phyloP scores from a whole-genome alignment of 1,140 invertebrate species.

The Trigoniulus corallinus region DNA sequence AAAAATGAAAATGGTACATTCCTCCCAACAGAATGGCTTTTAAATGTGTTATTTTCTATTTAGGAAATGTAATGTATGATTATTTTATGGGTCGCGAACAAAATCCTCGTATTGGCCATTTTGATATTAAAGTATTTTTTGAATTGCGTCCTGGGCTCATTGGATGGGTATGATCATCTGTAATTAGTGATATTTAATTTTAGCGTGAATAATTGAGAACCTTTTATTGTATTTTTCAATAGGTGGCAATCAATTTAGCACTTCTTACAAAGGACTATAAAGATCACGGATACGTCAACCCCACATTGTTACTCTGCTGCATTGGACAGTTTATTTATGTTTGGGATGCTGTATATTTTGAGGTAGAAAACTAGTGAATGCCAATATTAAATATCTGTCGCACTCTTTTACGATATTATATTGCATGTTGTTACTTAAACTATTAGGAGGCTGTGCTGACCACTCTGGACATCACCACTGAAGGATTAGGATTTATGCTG shows the following conservation, averaged over 20 bases:
- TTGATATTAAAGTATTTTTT: slow-evolving; percentile 54
- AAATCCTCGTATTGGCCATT: slow-evolving; percentile 45
- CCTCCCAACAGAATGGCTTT: too few species aligned
- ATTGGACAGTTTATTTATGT: slow-evolving; percentile 40
- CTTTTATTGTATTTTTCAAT: slow-evolving; percentile 12
- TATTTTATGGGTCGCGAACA: neutral
- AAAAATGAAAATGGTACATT: too few species aligned
- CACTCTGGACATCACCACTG: slow-evolving; percentile 47
- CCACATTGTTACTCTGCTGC: slow-evolving; percentile 30
- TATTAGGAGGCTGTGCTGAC: slow-evolving; percentile 39
- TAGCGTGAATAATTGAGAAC: too few species aligned
- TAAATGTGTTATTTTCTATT: too few species aligned
- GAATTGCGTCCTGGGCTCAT: slow-evolving; percentile 31
- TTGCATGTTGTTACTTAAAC: neutral
- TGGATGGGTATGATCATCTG: slow-evolving; percentile 26
- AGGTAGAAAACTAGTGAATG: slow-evolving; percentile 18
- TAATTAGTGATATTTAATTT: neutral
- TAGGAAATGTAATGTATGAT: neutral
- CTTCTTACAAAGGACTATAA: slow-evolving; percentile 28
- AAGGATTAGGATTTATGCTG: slow-evolving; percentile 50
- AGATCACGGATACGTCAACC: slow-evolving; percentile 19
- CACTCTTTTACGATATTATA: neutral
- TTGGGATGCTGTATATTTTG: slow-evolving; percentile 40
- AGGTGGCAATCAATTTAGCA: slow-evolving; percentile 27
- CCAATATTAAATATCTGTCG: too few species aligned